These are phyloP conservation scores for Bothrops jararaca DNA, from an alignment of 2,113 vertebrate genomes.

Conservation along the genomic window DNA sequence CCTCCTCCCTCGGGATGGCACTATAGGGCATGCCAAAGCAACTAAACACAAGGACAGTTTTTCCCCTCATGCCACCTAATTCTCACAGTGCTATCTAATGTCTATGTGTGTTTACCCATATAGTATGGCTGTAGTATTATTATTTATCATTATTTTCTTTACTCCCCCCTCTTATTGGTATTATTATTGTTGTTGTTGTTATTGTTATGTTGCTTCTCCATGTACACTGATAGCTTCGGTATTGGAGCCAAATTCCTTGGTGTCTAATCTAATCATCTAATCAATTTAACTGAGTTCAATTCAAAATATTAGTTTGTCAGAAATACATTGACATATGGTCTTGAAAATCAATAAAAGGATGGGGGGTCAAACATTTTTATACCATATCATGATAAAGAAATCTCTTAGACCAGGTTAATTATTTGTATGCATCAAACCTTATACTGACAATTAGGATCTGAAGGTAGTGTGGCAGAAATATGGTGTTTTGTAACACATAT, in stretches of 20 bases:
- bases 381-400: not conserved
- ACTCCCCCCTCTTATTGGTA: too few species aligned
- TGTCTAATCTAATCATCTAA: too few species aligned
- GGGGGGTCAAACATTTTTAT: slow-evolving; percentile 22
- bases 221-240: too few species aligned
- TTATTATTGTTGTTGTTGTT: too few species aligned
- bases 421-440: slow-evolving; percentile 25
- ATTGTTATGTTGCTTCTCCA: too few species aligned
- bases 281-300: too few species aligned
- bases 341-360: slow-evolving; percentile 2
- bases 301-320: slow-evolving; percentile 18
- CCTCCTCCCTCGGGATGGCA: not conserved
- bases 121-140: not conserved
- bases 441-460: not conserved
- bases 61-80: not conserved
- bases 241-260: too few species aligned
- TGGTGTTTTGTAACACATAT: not conserved
- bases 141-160: not conserved
- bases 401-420: slow-evolving; percentile 22
- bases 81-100: not conserved
- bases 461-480: not conserved
- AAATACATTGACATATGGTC: slow-evolving; percentile 7
- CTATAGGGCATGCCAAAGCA: not conserved
- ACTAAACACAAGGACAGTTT: not conserved
- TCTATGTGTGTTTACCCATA: not conserved